Base-by-base conservation (phyloP, 2,888 invertebrate genomes). In the Steinernema hermaphroditum region DNA sequence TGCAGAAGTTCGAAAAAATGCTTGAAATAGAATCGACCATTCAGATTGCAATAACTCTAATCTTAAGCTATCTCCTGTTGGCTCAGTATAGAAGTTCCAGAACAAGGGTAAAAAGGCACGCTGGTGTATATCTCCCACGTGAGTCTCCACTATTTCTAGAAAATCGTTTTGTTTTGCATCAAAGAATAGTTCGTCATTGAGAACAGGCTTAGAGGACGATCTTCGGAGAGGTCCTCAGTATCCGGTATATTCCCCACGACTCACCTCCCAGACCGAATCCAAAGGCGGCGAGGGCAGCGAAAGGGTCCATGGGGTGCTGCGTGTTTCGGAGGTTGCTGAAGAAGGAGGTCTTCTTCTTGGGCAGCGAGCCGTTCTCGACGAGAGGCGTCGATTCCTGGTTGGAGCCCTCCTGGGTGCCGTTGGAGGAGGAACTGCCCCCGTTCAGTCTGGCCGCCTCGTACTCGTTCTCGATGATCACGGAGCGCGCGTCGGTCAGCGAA, bases 281-380 rank as follows among this genome's bases (percentile, higher is more conserved):
- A 6, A 77, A 69, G 12, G 78, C 74, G 29, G 77, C 72, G 8
- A 77, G 54, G 4, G 75, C 78, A 14, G 80, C 79, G 19, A 77
- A 70, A 0, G 77, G 78, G 68, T 77, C 77, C 44, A 76, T 22
- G 32, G 29, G 46, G 50, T 70, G 44, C 27, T 69, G 41, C 29
- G 29, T 37, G 62, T 27, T 14, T 16, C 41, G 24, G 62, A 46
- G 24, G 2, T 22, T 19, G 70, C 50, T 24, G 62, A 62, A 62
- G 29, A 62, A 16, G 6, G 62, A 62, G 8, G 32, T 16, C 27
- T 62, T 62, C 62, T 62, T 62, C 62, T 62, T 62, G 27, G 62
- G 62, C 62, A 62, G 62, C 62, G 62, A 32, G 22, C 62, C 62
- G 62, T 62, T 62, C 32, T 62, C 62, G 27, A 62, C 62, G 62